phyloP scores from a whole-genome alignment of 2,888 invertebrate species.

The Drosophila pseudotakahashii region DNA sequence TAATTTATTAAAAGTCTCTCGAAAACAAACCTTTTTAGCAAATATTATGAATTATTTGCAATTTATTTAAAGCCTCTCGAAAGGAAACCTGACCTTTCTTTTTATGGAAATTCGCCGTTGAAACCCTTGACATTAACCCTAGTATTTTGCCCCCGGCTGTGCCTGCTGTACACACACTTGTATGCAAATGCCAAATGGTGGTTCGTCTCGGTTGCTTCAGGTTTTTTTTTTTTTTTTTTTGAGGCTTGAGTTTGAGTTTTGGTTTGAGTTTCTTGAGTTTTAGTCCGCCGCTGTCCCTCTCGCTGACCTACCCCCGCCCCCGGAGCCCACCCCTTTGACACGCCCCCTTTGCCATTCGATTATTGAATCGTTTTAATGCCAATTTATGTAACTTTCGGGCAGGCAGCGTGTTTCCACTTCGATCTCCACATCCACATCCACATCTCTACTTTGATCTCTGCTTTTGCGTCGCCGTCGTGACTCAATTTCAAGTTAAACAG shows the following conservation, averaged over 20 bases:
- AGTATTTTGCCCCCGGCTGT: constrained; percentile 5
- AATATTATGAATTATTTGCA: neutral
- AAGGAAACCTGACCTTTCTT: neutral
- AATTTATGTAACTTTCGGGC: constrained; percentile 76
- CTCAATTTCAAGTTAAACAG: constrained; percentile 78
- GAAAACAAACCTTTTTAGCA: too few relatives aligned
- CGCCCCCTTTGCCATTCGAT: constrained; percentile 58
- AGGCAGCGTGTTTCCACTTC: constrained; percentile 49
- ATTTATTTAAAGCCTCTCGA: neutral
- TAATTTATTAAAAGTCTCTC: neutral
- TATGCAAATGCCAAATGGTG: constrained; percentile 77
- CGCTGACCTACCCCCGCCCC: neutral
- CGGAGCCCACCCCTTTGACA: constrained; percentile 3
- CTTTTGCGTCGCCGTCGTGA: constrained; percentile 44
- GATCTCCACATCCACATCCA: constrained; percentile 9
- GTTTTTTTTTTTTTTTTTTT: constrained; percentile 20
- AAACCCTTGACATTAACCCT: constrained; percentile 13
- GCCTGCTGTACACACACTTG: constrained; percentile 22
- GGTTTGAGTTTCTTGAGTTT: neutral
- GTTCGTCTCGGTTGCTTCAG: constrained; percentile 59
- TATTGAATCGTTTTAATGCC: constrained; percentile 74
- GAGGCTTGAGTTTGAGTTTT: constrained; percentile 1
- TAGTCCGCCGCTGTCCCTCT: constrained; percentile 2
- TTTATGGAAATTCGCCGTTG: neutral
- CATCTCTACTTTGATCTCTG: constrained; percentile 20